Evolutionary conservation across 2,113 vertebrate genomes (phyloP).

Genomic region (Oryzias celebensis): DNA sequence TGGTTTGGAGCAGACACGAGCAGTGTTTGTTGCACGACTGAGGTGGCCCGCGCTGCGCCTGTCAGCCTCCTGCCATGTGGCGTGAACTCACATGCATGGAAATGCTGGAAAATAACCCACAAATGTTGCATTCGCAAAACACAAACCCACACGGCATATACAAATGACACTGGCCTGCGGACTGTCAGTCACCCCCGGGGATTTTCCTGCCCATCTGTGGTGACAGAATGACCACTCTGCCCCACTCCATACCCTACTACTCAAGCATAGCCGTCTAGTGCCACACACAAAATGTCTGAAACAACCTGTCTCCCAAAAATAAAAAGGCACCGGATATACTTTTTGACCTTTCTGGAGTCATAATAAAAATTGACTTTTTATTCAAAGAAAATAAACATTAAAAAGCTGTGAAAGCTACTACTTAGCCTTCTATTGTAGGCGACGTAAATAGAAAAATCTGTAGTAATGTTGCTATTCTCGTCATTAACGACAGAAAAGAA

Average conservation of each 20-base stretch:
- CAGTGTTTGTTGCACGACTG: conserved; percentile 66
- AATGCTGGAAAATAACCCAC: conserved; percentile 11
- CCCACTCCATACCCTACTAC: conserved; percentile 60
- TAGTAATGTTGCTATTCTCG: too few relatives aligned
- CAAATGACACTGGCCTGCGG: conserved; percentile 60
- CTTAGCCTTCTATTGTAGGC: too few relatives aligned
- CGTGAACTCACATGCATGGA: conserved; percentile 19
- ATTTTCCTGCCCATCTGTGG: conserved; percentile 77
- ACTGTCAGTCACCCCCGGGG: conserved; percentile 59
- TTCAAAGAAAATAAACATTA: too few relatives aligned
- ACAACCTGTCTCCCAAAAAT: conserved; percentile 13
- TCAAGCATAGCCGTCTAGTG: conserved; percentile 31
- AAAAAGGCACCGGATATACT: too few relatives aligned
- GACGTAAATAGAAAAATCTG: too few relatives aligned
- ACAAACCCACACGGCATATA: conserved; percentile 37
- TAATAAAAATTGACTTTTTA: too few relatives aligned
- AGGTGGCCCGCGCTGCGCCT: conserved; percentile 49
- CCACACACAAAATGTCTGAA: conserved; percentile 34
- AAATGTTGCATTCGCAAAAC: conserved; percentile 28
- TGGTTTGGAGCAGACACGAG: conserved; percentile 65
- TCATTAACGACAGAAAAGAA: too few relatives aligned
- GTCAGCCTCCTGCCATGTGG: conserved; percentile 30
- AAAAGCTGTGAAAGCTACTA: too few relatives aligned
- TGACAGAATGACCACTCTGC: conserved; percentile 74
- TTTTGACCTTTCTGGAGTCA: too few relatives aligned